Evolutionary conservation across 2,888 invertebrate species (phyloP).

Genomic region (Eupithecia inturbata): DNA sequence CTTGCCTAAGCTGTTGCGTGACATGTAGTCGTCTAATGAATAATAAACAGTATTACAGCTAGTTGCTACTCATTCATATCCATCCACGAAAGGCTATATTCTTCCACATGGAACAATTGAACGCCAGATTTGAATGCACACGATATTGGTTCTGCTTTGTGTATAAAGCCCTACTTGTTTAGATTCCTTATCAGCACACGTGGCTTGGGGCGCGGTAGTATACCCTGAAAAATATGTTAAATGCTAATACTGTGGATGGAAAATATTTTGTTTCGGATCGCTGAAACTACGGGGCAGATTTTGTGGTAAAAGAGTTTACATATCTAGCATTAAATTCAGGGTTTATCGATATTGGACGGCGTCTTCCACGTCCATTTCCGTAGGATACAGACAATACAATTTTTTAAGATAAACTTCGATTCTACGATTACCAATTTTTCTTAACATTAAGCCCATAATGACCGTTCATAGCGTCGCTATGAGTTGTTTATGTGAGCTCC

Average conservation of each 20-base stretch:
- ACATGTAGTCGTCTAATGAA: conserved; percentile 80
- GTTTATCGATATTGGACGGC: background rate
- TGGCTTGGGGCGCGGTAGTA: conserved; percentile 9
- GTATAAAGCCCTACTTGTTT: conserved; percentile 51
- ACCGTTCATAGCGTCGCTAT: background rate
- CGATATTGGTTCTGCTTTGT: conserved; percentile 60
- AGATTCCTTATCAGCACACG: conserved; percentile 47
- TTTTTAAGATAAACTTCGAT: background rate
- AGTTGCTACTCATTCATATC: conserved; percentile 80
- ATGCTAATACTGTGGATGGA: background rate
- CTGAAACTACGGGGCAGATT: background rate
- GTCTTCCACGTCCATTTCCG: background rate
- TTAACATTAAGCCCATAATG: background rate
- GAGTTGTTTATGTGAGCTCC: background rate
- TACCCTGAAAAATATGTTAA: background rate
- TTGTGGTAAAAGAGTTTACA: background rate
- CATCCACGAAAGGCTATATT: conserved; percentile 76
- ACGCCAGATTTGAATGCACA: conserved; percentile 63
- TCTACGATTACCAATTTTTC: background rate
- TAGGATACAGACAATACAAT: background rate
- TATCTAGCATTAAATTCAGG: background rate
- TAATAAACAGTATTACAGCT: conserved; percentile 79
- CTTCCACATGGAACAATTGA: conserved; percentile 73
- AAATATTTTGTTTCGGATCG: background rate
- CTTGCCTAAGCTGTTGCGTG: conserved; percentile 73